Percentiles rank a stretch among this genome's conserved stretches.
Evolutionary conservation across 2,113 vertebrate species (phyloP).

Genomic region (Pedetes capensis): DNA sequence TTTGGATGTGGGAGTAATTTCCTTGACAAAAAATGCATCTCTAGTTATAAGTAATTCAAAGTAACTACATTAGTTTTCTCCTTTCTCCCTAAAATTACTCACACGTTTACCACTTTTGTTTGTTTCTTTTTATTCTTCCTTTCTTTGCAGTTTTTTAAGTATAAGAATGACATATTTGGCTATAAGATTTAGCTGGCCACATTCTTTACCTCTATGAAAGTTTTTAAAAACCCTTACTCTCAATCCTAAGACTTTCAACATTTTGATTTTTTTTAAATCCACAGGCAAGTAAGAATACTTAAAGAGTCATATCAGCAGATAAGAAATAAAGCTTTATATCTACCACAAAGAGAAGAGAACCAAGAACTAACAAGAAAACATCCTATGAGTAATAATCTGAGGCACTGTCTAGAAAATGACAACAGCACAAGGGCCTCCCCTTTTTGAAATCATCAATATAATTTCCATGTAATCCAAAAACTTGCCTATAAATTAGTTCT

Average conservation of each 20-base stretch:
- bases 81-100: neutral
- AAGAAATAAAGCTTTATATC: neutral
- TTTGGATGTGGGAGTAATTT: neutral
- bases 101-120: neutral
- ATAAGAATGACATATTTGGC: neutral
- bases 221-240: neutral
- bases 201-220: neutral
- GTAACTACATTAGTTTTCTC: neutral
- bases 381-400: neutral
- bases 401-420: neutral
- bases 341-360: constrained; percentile 14
- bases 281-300: neutral
- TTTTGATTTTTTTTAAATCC: neutral
- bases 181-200: neutral
- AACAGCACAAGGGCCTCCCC: neutral
- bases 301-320: neutral
- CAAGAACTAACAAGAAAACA: neutral
- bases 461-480: neutral
- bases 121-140: neutral
- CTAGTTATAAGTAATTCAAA: neutral
- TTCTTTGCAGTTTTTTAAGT: neutral
- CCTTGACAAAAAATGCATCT: neutral
- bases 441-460: neutral
- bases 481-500: neutral
- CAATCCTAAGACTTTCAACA: constrained; percentile 6